phyloP scores from a whole-genome alignment of 2,113 vertebrate species.

The Aramus guarauna region DNA sequence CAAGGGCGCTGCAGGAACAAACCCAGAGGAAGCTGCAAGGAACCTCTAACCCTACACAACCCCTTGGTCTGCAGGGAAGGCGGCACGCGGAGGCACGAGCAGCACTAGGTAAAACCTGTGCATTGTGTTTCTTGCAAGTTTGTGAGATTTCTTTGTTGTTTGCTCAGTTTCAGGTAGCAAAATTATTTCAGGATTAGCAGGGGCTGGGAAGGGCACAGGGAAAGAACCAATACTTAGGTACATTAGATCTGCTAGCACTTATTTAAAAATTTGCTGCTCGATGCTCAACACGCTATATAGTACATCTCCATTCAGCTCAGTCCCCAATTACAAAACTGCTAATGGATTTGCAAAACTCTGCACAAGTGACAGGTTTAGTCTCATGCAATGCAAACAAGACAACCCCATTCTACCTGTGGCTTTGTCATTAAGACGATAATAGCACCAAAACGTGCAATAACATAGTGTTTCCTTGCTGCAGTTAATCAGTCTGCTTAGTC shows the following conservation, averaged over 20 bases:
- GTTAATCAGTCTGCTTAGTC: not conserved
- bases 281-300: not conserved
- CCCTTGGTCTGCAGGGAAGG: not conserved
- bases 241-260: not conserved
- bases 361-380: not conserved
- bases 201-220: not conserved
- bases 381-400: not conserved
- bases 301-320: not conserved
- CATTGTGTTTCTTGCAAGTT: rapidly evolving
- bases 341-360: not conserved
- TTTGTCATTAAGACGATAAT: not conserved
- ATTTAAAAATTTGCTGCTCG: not conserved
- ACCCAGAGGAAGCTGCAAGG: not conserved
- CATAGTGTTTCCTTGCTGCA: not conserved
- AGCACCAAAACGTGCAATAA: not conserved
- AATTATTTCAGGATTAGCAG: not conserved
- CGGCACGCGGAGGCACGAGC: rapidly evolving
- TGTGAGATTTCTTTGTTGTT: not conserved
- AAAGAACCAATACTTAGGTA: not conserved
- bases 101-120: rapidly evolving
- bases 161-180: not conserved
- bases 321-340: not conserved
- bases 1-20: not conserved
- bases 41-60: not conserved
- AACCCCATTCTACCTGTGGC: not conserved